phyloP scores from a whole-genome alignment of 2,888 invertebrate genomes.

The Plebejus anna region DNA sequence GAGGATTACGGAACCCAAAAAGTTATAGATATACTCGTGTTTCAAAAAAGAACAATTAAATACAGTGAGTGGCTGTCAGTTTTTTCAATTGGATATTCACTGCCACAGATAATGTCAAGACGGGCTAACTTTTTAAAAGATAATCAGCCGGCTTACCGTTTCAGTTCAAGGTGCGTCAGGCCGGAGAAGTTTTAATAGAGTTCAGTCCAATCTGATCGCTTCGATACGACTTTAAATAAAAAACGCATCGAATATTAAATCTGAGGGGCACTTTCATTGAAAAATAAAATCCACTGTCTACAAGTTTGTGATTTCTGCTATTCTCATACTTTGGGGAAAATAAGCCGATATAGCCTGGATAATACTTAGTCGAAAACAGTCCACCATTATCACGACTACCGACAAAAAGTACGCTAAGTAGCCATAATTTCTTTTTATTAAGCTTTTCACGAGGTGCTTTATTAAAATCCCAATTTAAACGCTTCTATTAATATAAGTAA shows the following conservation, averaged over 20 bases:
- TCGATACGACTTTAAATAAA: slow-evolving; percentile 59
- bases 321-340: background rate
- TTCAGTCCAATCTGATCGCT: slow-evolving; percentile 65
- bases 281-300: background rate
- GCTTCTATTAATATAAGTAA: slow-evolving; percentile 25
- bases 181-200: slow-evolving; percentile 75
- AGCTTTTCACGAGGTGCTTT: background rate
- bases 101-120: slow-evolving; percentile 71
- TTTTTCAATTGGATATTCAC: slow-evolving; percentile 78
- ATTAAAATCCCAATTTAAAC: slow-evolving; percentile 14
- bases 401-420: background rate
- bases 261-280: slow-evolving; percentile 1
- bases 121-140: slow-evolving; percentile 54
- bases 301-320: background rate
- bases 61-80: slow-evolving; percentile 49
- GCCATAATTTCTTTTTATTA: slow-evolving; percentile 8
- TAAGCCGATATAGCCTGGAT: background rate
- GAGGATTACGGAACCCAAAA: slow-evolving; percentile 11
- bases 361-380: background rate
- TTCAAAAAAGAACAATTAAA: slow-evolving; percentile 23
- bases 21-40: background rate
- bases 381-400: background rate
- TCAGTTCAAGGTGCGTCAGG: slow-evolving; percentile 74
- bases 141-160: slow-evolving; percentile 78
- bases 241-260: slow-evolving; percentile 42